Evolutionary conservation across 2,113 vertebrate species (phyloP), one percentile per base, ranked within the genome.

Genomic region (Carollia perspicillata): DNA sequence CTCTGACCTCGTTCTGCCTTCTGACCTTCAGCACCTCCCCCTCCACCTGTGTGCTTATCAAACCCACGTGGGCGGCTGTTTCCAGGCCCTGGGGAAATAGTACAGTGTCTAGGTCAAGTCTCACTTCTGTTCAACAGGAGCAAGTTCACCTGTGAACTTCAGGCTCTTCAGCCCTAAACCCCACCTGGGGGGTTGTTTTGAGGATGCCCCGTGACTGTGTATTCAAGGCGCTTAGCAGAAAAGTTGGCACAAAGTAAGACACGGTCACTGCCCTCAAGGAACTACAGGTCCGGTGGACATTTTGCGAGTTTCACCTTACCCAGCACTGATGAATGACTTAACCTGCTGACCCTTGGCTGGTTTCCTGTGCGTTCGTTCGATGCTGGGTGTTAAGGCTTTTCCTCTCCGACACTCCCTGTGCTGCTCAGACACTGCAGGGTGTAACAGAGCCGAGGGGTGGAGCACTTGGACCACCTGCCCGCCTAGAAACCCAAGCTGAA

Each of bases 131-230:
- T 12, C 20, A 42, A 80, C 26, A 69, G 77, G 18, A 92, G 37
- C 44, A 86, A 86, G 14, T n/a, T 69, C 35, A 72, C 92, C 88
- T 94, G 65, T 49, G 47, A 97, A 80, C 30, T 53, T 60, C 47
- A 37, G 51, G 22, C 37, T 87, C 16, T 33, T 51, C 3, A 2
- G 23, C 49, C 10, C 2, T 37, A 58, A 93, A 87, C 78, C 5
- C 40, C 47, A 47, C 55, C 58, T 53, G 26, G 60, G 6, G n/a
- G 42, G 5, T 44, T 90, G 65, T 28, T n/a, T 30, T 2, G 42
- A 86, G 66, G 81, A 94, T 96, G 91, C 94, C 89, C 60, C 30
- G 35, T 69, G 17, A 68, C 60, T 53, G 47, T 11, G 11, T 14
- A 87, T 28, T 84, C 68, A 86, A 89, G 83, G 44, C 0, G 1